Evolutionary conservation across 2,113 vertebrate species (phyloP), one percentile per base, ranked within the genome.

Genomic region (Cyprinodon variegatus): DNA sequence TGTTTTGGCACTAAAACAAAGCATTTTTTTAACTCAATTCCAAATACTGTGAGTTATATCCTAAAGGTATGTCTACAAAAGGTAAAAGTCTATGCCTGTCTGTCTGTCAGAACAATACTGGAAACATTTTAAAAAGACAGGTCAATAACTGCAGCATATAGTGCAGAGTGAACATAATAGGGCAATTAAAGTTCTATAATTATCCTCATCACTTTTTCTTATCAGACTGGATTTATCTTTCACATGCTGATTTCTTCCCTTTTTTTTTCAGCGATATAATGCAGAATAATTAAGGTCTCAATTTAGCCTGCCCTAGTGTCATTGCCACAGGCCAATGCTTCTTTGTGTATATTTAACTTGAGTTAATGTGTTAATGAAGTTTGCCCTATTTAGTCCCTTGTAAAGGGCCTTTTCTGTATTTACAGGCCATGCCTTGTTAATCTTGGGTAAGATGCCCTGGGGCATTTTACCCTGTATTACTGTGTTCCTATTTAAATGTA

Each of bases 1-100:
- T 81, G 85, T 78, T 80, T 62, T 39, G 60, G 70, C 64, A 61
- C 41, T 63, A 65, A 68, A 79, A 76, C 80, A 7, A 82, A 84
- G 81, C 74, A 36, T 50, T 74, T 82, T 78, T 86, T 78, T 72
- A 70, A 76, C 64, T 75, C 61, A 67, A 45, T 70, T 72, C 36
- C 62, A 45, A 81, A 29, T 29, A 29, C 29, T 29, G 29, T 29
- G 29, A 29, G 29, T 29, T 29, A 29, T 29, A 29, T 29, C 29
- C 29, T 29, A 29, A 29, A 29, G 29, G 29, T 29, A 29, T 29
- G 29, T 29, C 1, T 29, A 29, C 29, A 29, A 29, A 29, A 29
- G 29, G 29, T 29, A 29, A 29, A 29, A 29, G 29, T 29, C 29
- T 29, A 29, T n/a, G 1, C 3, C 46, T 48, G 11, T 20, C 4